These are phyloP conservation scores for Acanthosoma haemorrhoidale DNA, from an alignment of 2,888 invertebrate genomes.

Conservation along the genomic window DNA sequence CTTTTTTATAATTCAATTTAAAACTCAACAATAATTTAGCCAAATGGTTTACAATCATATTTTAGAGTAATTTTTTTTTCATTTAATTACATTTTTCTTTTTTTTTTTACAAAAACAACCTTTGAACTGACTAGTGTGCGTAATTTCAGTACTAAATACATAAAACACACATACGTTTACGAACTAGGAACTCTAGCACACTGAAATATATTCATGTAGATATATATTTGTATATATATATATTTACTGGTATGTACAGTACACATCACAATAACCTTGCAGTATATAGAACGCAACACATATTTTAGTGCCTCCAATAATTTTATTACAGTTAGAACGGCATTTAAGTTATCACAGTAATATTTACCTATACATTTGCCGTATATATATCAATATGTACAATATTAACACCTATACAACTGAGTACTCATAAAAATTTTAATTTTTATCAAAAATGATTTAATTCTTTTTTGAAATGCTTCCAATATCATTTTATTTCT, in stretches of 20 bases:
- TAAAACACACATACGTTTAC: conserved; percentile 38
- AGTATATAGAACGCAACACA: conserved; percentile 39
- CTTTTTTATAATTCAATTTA: conserved; percentile 41
- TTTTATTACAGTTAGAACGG: conserved; percentile 33
- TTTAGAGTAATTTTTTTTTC: conserved; percentile 34
- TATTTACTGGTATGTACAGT: conserved; percentile 35
- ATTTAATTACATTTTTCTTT: conserved; percentile 30
- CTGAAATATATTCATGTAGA: conserved; percentile 34
- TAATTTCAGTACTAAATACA: conserved; percentile 38
- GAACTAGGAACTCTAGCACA: conserved; percentile 40
- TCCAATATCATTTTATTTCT: not conserved
- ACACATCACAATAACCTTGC: conserved; percentile 36
- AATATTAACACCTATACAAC: conserved; percentile 30
- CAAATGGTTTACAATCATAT: conserved; percentile 39
- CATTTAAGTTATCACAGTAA: conserved; percentile 38
- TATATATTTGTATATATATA: conserved; percentile 20
- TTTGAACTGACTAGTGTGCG: conserved; percentile 38
- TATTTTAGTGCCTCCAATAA: conserved; percentile 28
- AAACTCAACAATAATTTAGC: conserved; percentile 41
- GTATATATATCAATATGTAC: conserved; percentile 24
- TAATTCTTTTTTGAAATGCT: not conserved
- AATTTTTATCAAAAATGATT: conserved; percentile 6
- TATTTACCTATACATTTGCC: conserved; percentile 39
- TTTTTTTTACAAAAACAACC: conserved; percentile 38
- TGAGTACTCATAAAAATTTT: conserved; percentile 10